phyloP scores from a whole-genome alignment of 2,797 vertebrate genomes.

The Oreochromis grahami region DNA sequence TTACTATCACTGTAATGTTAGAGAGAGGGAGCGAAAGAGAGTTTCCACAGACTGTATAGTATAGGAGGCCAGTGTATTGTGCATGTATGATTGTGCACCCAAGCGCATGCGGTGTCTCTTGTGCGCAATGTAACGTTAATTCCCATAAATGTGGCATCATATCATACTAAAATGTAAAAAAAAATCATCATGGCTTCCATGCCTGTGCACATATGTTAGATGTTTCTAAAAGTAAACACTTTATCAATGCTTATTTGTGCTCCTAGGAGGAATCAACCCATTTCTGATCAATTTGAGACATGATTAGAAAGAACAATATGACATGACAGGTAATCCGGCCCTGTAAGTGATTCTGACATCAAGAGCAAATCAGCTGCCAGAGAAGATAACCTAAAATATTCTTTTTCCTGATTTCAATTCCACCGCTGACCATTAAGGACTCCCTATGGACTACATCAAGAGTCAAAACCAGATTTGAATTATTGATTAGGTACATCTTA shows the following conservation, averaged over 20 bases:
- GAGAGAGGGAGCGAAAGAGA: background rate
- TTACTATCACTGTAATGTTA: conserved; percentile 44
- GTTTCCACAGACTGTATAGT: conserved; percentile 3
- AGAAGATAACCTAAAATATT: conserved; percentile 14
- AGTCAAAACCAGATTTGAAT: conserved; percentile 27
- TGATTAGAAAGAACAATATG: conserved; percentile 45
- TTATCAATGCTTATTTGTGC: conserved; percentile 2
- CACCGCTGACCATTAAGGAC: conserved; percentile 18
- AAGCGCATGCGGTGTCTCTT: background rate
- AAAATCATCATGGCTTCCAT: background rate
- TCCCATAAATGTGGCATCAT: background rate
- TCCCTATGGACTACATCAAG: conserved; percentile 1
- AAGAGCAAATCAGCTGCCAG: conserved; percentile 5
- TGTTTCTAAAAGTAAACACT: background rate
- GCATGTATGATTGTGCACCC: background rate
- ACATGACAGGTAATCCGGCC: conserved; percentile 23
- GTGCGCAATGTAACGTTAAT: background rate
- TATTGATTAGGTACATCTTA: conserved; percentile 35
- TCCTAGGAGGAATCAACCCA: conserved; percentile 30
- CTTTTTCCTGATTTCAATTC: conserved; percentile 13
- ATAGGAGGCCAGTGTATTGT: conserved; percentile 9
- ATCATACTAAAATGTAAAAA: background rate
- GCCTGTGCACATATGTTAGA: background rate
- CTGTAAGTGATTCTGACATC: conserved; percentile 30
- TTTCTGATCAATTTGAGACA: conserved; percentile 31